These are phyloP conservation scores for Mormyrops attenuatus DNA, from an alignment of 2,797 vertebrate genomes.

Conservation along the genomic window DNA sequence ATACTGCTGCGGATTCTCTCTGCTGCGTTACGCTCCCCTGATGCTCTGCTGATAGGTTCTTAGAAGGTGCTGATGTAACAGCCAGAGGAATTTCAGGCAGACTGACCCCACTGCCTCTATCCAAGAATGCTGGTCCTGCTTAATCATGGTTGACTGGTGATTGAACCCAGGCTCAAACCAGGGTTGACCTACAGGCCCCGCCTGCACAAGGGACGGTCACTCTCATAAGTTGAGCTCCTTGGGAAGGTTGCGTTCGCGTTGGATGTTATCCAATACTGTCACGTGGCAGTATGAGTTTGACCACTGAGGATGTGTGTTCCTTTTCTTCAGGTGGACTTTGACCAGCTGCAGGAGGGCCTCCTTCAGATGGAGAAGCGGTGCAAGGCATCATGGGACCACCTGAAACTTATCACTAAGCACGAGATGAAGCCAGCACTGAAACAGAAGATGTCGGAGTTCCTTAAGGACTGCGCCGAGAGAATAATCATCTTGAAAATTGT, in stretches of 20 bases:
- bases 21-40: not conserved
- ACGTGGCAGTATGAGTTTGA: not conserved
- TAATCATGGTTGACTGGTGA: not conserved
- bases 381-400: constrained; percentile 97
- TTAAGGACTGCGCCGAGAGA: constrained; percentile 92
- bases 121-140: not conserved
- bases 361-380: constrained; percentile 90
- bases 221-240: not conserved
- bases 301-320: not conserved
- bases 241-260: not conserved
- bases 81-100: not conserved
- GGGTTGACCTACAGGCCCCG: not conserved
- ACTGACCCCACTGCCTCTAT: not conserved
- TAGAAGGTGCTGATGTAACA: constrained; percentile 13
- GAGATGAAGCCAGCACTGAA: constrained; percentile 90
- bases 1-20: not conserved
- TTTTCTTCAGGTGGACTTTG: constrained; percentile 83
- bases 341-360: constrained; percentile 93
- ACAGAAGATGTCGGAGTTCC: constrained; percentile 92
- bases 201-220: not conserved
- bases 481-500: constrained; percentile 96
- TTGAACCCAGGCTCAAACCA: not conserved
- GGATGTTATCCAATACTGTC: not conserved
- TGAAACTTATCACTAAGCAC: constrained; percentile 93
- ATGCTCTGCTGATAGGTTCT: not conserved